Conservation (phyloP, 2,888 invertebrate species). For the Itoplectis maculator region DNA sequence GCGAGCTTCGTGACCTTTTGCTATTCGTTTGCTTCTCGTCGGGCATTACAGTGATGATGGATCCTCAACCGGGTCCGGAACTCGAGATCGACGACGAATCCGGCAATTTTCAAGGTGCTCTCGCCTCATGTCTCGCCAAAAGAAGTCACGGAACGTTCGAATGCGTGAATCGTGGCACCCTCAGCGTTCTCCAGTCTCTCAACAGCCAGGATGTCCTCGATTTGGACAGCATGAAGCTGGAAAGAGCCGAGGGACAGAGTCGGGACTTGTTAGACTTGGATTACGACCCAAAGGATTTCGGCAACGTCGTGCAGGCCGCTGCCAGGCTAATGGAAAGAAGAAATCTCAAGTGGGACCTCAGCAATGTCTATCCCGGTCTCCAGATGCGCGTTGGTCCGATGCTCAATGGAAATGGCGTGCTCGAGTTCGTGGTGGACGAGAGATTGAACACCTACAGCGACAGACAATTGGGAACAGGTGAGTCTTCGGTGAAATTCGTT, state of each 20-base stretch:
- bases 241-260: constrained; percentile 87
- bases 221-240: constrained; percentile 88
- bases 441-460: constrained; percentile 85
- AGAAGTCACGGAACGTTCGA: constrained; percentile 82
- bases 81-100: constrained; percentile 72
- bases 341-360: constrained; percentile 91
- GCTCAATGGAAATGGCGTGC: constrained; percentile 88
- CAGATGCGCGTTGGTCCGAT: constrained; percentile 91
- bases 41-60: constrained; percentile 79
- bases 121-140: constrained; percentile 77
- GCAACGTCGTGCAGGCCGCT: constrained; percentile 85
- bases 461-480: constrained; percentile 88
- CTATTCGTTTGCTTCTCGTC: constrained; percentile 74
- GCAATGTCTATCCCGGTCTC: constrained; percentile 90
- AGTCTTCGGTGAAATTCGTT: constrained; percentile 48
- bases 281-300: constrained; percentile 91
- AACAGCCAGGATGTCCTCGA: constrained; percentile 89
- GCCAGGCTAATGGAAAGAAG: constrained; percentile 87
- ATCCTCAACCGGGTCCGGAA: constrained; percentile 72
- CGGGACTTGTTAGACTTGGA: constrained; percentile 89
- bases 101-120: constrained; percentile 74
- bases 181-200: constrained; percentile 88
- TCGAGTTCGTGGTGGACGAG: constrained; percentile 91
- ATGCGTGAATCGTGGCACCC: constrained; percentile 90
- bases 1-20: constrained; percentile 71